Evolutionary conservation across 2,888 invertebrate genomes (phyloP).

Genomic region (Magallana nippona): DNA sequence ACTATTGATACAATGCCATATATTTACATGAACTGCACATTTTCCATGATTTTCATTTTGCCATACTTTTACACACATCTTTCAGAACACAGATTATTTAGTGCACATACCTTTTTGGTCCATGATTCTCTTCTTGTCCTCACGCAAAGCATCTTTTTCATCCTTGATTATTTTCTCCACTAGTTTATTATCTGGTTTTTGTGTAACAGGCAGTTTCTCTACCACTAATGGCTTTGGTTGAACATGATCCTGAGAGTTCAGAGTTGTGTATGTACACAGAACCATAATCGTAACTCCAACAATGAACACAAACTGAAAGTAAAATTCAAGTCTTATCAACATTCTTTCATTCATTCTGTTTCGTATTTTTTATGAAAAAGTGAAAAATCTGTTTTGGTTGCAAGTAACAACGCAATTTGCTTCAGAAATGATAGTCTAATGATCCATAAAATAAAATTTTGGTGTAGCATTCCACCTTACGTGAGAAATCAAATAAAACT

Average conservation of each 20-base stretch:
- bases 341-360: too few relatives aligned
- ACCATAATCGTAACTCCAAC: conserved; percentile 93
- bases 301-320: conserved; percentile 86
- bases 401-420: too few relatives aligned
- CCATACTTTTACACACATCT: too few relatives aligned
- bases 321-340: not conserved
- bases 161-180: not conserved
- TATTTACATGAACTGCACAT: not conserved
- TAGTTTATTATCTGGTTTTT: not conserved
- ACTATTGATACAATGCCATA: too few relatives aligned
- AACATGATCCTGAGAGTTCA: conserved; percentile 82
- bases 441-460: too few relatives aligned
- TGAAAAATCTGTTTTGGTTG: too few relatives aligned
- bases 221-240: conserved; percentile 36
- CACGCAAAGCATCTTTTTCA: not conserved
- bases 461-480: too few relatives aligned
- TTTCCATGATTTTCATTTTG: not conserved
- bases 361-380: too few relatives aligned
- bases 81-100: too few relatives aligned
- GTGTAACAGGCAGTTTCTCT: not conserved
- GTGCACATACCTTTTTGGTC: too few relatives aligned
- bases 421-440: too few relatives aligned
- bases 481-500: too few relatives aligned
- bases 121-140: not conserved
- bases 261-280: conserved; percentile 93